Evolutionary conservation across 2,797 vertebrate species (phyloP), one percentile per base, ranked within the genome.

Genomic region (Danio tinwini): DNA sequence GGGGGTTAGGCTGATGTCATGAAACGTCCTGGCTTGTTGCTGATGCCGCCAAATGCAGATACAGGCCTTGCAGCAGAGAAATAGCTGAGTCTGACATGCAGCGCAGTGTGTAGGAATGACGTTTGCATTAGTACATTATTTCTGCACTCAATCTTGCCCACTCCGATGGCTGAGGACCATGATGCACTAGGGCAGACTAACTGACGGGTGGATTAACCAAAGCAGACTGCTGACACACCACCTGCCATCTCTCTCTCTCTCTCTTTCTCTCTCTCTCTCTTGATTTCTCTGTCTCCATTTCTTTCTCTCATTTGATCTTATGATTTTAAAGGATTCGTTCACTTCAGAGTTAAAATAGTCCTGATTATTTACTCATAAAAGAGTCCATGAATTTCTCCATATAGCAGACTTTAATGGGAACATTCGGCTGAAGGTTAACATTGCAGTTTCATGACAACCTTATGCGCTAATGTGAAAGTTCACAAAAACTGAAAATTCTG

Each of bases 111-210:
- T 40, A 17, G 59, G 45, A 39, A 37, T 65, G 49, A 77, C 45
- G 16, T 83, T 65, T 75, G 67, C 62, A 61, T 76, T 62, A 49
- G 52, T 76, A 29, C 74, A 67, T 58, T 74, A 70, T 65, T 65
- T 56, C 55, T 71, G 6, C 44, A 58, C 29, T 75, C 53, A 58
- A 21, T 74, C 59, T 42, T 69, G 39, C 16, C 39, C 62, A 70
- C 65, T 59, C 17, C 49, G 49, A 64, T 73, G 44, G 11, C 64
- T 55, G 65, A 16, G 47, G 56, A 75, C 58, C 75, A 72, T 71
- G 61, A 72, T 65, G 62, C 68, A 76, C 10, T 45, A 61, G 69
- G 58, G 50, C 65, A 49, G 13, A 14, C 39, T 65, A 21, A 42
- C n/a, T 44, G 78, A 78, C 11, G 13, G 65, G 29, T 63, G 50